These are phyloP conservation scores for Aythya baeri DNA, from an alignment of 2,113 vertebrate genomes.

Conservation along the genomic window DNA sequence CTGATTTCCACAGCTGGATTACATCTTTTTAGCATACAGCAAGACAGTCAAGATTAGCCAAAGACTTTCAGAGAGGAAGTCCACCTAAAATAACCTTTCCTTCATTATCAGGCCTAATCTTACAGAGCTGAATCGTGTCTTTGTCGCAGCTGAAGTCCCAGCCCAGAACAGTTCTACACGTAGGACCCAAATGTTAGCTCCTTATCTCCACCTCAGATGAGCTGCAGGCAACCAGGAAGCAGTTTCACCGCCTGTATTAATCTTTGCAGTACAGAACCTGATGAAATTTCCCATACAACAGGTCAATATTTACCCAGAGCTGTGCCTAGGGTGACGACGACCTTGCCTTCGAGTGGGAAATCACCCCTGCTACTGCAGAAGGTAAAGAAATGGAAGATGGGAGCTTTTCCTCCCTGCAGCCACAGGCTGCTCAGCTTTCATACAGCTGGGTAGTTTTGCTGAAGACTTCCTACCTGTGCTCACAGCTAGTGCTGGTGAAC, in stretches of 20 bases:
- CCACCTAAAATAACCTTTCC: neutral
- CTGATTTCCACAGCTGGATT: conserved; percentile 4
- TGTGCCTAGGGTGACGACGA: neutral
- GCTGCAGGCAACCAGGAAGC: neutral
- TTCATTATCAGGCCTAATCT: neutral
- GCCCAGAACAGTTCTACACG: neutral
- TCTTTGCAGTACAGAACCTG: neutral
- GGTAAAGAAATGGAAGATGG: neutral
- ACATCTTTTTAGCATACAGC: neutral
- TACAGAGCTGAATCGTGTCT: neutral
- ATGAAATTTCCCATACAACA: neutral
- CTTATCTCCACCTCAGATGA: neutral
- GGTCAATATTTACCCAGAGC: neutral
- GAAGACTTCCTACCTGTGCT: neutral
- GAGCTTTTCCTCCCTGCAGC: neutral
- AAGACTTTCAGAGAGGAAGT: neutral
- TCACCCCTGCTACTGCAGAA: neutral
- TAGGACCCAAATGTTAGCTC: neutral
- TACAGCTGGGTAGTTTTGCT: neutral
- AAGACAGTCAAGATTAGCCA: neutral
- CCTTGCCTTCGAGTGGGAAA: neutral
- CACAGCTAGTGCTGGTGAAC: neutral
- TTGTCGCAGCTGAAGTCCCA: neutral
- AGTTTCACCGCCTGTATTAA: neutral
- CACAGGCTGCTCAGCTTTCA: neutral